Evolutionary conservation across 2,797 vertebrate genomes (phyloP).

Genomic region (Distichodus sexfasciatus): DNA sequence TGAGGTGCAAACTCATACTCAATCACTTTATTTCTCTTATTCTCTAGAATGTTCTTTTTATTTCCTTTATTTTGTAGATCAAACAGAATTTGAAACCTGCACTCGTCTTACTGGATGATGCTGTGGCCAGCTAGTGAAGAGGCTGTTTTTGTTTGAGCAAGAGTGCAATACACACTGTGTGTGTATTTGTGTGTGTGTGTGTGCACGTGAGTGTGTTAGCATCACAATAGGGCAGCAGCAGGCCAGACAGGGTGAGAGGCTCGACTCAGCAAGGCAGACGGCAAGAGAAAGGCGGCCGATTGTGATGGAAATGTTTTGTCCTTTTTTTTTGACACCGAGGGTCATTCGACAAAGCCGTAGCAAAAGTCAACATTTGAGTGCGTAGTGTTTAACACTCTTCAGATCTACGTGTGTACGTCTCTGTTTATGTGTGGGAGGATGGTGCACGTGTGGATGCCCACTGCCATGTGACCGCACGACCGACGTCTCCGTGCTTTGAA

Average conservation of each 20-base stretch:
- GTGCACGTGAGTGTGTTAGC: conserved; percentile 41
- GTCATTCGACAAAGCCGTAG: conserved; percentile 39
- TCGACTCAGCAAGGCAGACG: conserved; percentile 1
- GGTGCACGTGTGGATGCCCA: background rate
- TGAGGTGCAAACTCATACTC: too few species aligned
- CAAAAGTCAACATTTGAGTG: background rate
- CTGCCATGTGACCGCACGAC: background rate
- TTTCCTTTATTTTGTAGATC: conserved; percentile 4
- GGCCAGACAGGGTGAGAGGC: conserved; percentile 35
- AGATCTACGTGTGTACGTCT: background rate
- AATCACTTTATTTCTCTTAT: background rate
- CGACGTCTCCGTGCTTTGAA: background rate
- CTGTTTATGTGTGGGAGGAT: background rate
- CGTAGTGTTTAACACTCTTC: conserved; percentile 21
- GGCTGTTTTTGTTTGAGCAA: conserved; percentile 42
- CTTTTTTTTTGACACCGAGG: conserved; percentile 37
- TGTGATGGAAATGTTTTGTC: conserved; percentile 52
- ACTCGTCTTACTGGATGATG: conserved; percentile 20
- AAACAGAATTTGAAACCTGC: background rate
- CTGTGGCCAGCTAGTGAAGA: conserved; percentile 7
- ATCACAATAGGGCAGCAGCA: conserved; percentile 44
- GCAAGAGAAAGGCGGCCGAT: conserved; percentile 39
- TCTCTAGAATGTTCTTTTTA: background rate
- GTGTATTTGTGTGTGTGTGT: conserved; percentile 5
- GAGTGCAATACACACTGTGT: conserved; percentile 7